Evolutionary conservation across 2,888 invertebrate species (phyloP).

Genomic region (Nephrocerus scutellatus): DNA sequence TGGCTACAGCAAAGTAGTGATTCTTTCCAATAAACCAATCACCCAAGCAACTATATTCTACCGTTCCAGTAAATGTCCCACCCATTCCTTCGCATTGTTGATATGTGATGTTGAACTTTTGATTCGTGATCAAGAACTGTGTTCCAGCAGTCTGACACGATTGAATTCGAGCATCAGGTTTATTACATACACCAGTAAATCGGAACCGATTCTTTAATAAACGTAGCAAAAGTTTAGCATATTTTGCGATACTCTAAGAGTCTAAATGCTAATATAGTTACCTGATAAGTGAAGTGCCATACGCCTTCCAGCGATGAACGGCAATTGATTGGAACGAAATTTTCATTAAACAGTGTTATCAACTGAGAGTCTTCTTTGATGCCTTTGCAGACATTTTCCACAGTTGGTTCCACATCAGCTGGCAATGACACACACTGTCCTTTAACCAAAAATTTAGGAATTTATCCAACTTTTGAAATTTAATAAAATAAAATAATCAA

Average conservation of each 20-base stretch:
- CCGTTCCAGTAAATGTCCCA: constrained; percentile 83
- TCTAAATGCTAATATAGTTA: too few species aligned
- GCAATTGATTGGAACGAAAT: constrained; percentile 84
- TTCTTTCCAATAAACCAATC: constrained; percentile 96
- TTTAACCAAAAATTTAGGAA: constrained; percentile 34
- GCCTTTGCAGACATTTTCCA: constrained; percentile 68
- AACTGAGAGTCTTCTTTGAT: constrained; percentile 73
- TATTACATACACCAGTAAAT: constrained; percentile 86
- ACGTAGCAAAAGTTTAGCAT: constrained; percentile 9
- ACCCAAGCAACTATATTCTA: constrained; percentile 87
- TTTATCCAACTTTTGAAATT: constrained; percentile 6
- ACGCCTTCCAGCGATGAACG: constrained; percentile 89
- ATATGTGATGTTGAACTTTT: constrained; percentile 93
- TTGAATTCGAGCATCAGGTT: constrained; percentile 80
- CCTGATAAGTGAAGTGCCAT: constrained; percentile 91
- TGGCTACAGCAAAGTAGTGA: constrained; percentile 95
- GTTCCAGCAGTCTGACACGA: constrained; percentile 96
- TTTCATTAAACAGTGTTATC: constrained; percentile 81
- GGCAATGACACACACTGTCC: constrained; percentile 69
- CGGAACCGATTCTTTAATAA: constrained; percentile 67
- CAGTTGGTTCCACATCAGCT: constrained; percentile 58
- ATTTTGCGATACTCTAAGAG: too few species aligned
- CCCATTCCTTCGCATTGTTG: constrained; percentile 84
- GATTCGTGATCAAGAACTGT: constrained; percentile 91
- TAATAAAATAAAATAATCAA: neutral